Evolutionary conservation across 1,140 invertebrate species (phyloP), one percentile per base, ranked within the genome.

Genomic region (Drosophila tristis): DNA sequence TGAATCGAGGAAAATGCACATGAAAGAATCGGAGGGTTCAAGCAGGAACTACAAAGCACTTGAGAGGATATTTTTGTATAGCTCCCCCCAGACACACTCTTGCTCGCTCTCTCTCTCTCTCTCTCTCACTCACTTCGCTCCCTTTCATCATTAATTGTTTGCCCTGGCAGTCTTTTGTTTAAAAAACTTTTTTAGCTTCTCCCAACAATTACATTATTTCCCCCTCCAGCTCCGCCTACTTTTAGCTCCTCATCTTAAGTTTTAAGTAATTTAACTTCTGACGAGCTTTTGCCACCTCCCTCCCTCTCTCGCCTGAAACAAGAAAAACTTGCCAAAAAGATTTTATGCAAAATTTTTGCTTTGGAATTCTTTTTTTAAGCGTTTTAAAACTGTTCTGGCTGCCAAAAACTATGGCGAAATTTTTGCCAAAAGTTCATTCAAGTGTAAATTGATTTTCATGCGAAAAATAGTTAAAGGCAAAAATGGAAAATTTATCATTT

Each of bases 241-340:
- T 20, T 2, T 20, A 20, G 0, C 35, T 13, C 35, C 35, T 39
- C 11, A 9, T 13, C 35, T 80, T 70, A 87, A 87, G 82, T 78
- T 85, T 78, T 44, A 87, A 81, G 82, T 87, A 87, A 85, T 85
- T 87, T 81, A 81, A 85, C 82, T 85, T 85, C 66, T 74, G 63
- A 66, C 57, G 58, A 85, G 67, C 63, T 74, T 43, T 80, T 39
- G 5, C 26, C 5, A 29, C 35, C 35, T 13, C 35, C 4, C 35
- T 2, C 35, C 11, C 35, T 53, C 49, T 45, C 75, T 80, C 43
- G 23, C 20, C 56, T 47, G 53, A 54, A 66, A 78, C 63, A 71
- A 65, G 54, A 62, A 72, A 23, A 79, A 78, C 58, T 75, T 75
- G 44, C 13, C 51, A 49, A 39, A 39, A 39, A 50, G 70, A 79